Evolutionary conservation across 2,113 vertebrate species (phyloP).

Genomic region (Brachypteracias leptosomus): DNA sequence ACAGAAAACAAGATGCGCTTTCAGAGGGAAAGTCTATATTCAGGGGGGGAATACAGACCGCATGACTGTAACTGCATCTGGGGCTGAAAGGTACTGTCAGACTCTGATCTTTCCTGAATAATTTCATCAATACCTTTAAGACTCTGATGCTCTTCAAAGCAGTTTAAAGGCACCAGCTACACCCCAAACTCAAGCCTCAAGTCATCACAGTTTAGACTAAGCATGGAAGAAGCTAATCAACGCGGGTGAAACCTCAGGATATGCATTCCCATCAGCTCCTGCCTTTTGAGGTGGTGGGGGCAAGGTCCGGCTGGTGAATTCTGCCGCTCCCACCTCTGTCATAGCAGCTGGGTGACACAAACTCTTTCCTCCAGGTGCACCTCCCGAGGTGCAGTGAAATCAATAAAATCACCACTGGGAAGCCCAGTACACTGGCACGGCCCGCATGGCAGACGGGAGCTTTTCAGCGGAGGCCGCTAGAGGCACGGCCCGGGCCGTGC

Average conservation of each 20-base stretch:
- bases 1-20: background rate
- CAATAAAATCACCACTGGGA: background rate
- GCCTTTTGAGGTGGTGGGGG: accelerated
- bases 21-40: too few relatives aligned
- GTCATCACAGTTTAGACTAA: accelerated
- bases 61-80: background rate
- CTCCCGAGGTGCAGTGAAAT: background rate
- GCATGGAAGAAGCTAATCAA: accelerated
- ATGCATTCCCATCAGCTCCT: background rate
- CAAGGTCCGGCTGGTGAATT: background rate
- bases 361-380: accelerated
- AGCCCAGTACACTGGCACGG: background rate
- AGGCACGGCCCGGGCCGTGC: background rate
- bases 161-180: background rate
- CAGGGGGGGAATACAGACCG: too few relatives aligned
- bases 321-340: background rate
- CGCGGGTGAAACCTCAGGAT: accelerated
- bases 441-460: background rate
- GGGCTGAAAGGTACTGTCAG: background rate
- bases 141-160: background rate
- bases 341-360: background rate
- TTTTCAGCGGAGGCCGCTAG: background rate
- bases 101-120: background rate
- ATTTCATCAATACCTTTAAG: background rate
- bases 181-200: background rate